Evolutionary conservation across 2,888 invertebrate species (phyloP).

Genomic region (Epistrophe grossulariae): DNA sequence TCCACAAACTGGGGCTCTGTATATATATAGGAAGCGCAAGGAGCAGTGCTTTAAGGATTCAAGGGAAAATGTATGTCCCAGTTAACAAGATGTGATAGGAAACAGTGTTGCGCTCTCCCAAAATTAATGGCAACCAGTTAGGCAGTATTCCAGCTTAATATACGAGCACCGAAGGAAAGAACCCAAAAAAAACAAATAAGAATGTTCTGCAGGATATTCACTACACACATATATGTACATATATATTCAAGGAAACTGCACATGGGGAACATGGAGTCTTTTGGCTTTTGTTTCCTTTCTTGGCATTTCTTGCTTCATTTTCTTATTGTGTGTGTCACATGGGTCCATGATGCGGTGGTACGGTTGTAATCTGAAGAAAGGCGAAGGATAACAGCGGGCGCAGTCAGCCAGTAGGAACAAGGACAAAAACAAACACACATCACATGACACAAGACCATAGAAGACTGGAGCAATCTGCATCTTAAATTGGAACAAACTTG

Average conservation of each 20-base stretch:
- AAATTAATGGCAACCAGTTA: constrained; percentile 75
- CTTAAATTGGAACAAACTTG: constrained; percentile 74
- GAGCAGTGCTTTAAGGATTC: constrained; percentile 43
- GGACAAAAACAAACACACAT: background rate
- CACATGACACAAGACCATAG: background rate
- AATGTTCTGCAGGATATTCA: constrained; percentile 47
- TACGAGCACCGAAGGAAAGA: constrained; percentile 12
- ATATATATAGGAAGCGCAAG: constrained; percentile 34
- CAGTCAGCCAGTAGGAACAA: constrained; percentile 26
- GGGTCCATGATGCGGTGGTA: constrained; percentile 27
- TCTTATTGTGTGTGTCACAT: constrained; percentile 45
- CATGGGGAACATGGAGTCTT: constrained; percentile 48
- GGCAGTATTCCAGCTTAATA: constrained; percentile 69
- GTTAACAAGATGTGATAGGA: constrained; percentile 75
- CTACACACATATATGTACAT: background rate
- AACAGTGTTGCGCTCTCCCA: constrained; percentile 73
- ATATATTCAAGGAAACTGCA: constrained; percentile 28
- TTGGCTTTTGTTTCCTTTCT: constrained; percentile 68
- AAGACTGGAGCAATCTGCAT: constrained; percentile 63
- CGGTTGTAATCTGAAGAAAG: constrained; percentile 28
- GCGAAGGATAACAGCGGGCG: constrained; percentile 34
- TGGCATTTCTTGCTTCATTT: constrained; percentile 50
- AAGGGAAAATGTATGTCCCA: constrained; percentile 71
- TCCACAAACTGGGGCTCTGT: constrained; percentile 52
- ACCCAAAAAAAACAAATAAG: constrained; percentile 17